Conservation (phyloP, 2,888 invertebrate genomes). For the Eupithecia abbreviata region DNA sequence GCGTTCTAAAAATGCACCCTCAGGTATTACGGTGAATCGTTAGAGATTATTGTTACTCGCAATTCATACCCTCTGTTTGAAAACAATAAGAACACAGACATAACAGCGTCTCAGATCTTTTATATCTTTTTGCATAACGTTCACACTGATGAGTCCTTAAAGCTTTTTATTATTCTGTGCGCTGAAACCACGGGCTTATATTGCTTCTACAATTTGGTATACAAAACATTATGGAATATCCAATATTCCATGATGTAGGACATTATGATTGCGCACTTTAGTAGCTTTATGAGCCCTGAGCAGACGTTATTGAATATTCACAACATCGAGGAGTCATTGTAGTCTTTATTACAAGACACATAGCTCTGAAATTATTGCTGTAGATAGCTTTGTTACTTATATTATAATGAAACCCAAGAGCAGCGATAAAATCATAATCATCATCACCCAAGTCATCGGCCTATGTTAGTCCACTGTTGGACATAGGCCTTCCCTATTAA, state of each 20-base stretch:
- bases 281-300: conserved; percentile 28
- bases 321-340: conserved; percentile 14
- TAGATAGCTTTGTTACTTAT: not conserved
- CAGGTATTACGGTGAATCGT: not conserved
- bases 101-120: conserved; percentile 7
- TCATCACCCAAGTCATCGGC: no score
- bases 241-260: conserved; percentile 37
- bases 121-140: conserved; percentile 1
- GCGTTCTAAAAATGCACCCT: not conserved
- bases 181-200: conserved; percentile 27
- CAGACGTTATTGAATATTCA: conserved; percentile 33
- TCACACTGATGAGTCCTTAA: not conserved
- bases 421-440: no score
- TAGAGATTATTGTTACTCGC: not conserved
- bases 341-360: not conserved
- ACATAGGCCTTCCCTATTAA: no score
- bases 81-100: not conserved
- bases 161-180: conserved; percentile 16
- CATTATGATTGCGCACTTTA: conserved; percentile 31
- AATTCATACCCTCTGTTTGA: conserved; percentile 16
- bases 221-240: conserved; percentile 33
- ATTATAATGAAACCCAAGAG: no score
- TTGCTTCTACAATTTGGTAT: conserved; percentile 31
- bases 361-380: not conserved
- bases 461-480: no score